Evolutionary conservation across 2,888 invertebrate genomes (phyloP).

Genomic region (Drosophila buzzatii): DNA sequence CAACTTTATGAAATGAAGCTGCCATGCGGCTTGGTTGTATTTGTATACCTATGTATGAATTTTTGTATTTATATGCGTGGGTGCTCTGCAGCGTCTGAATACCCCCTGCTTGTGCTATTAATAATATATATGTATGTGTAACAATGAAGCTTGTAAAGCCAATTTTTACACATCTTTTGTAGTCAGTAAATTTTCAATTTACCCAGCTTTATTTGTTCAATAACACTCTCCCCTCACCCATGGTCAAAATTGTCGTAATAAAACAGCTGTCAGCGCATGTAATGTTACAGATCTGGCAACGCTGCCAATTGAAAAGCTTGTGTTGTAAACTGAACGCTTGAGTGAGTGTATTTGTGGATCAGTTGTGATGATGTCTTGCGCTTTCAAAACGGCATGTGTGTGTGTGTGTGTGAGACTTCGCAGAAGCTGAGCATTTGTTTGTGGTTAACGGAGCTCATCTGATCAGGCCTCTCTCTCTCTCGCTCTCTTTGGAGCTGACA

Average conservation of each 20-base stretch:
- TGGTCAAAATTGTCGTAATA: not conserved
- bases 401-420: slow-evolving; percentile 2
- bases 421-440: slow-evolving; percentile 5
- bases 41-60: slow-evolving; percentile 18
- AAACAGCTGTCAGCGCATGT: slow-evolving; percentile 63
- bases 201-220: slow-evolving; percentile 35
- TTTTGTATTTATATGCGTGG: slow-evolving; percentile 17
- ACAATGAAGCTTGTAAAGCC: slow-evolving; percentile 4
- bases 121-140: slow-evolving; percentile 43
- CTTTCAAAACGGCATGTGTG: not conserved
- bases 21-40: slow-evolving; percentile 28
- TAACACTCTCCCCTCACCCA: not conserved
- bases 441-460: not conserved
- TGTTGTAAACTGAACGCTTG: slow-evolving; percentile 27
- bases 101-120: slow-evolving; percentile 56
- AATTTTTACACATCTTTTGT: slow-evolving; percentile 9
- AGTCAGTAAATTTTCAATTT: slow-evolving; percentile 23
- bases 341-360: slow-evolving; percentile 11
- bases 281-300: slow-evolving; percentile 56
- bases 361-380: not conserved
- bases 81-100: not conserved
- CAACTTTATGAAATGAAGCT: slow-evolving; percentile 4
- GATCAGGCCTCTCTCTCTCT: slow-evolving; percentile 4
- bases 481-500: not conserved
- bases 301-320: slow-evolving; percentile 38